Evolutionary conservation across 2,113 vertebrate species (phyloP), one percentile per base, ranked within the genome.

Genomic region (Fulica atra): DNA sequence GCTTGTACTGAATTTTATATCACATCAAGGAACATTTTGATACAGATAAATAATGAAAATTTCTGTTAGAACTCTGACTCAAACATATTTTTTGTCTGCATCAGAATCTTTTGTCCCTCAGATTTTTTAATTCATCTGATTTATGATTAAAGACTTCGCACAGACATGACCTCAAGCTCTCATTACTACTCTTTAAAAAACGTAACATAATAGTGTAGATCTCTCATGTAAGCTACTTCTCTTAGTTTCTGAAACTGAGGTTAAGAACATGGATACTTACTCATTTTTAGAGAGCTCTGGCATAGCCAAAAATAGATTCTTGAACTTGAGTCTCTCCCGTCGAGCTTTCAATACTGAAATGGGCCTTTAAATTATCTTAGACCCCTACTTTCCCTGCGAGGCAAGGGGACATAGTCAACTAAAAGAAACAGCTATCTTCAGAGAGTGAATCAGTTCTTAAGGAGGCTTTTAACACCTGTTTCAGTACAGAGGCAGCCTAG

Each of bases 381-480:
- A 76, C 51, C 13, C 28, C 14, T 92, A 50, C 46, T 51, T 81
- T 87, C 44, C 87, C 44, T 33, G 48, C 51, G 70, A 53, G 65
- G 89, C 68, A 74, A 63, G 70, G 40, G 18, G 56, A 84, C 59
- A 74, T 10, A 94, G 70, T 48, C 74, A 82, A 79, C 63, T 44
- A 85, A 70, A 91, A 91, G 70, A 78, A 81, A 91, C 0, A n/a
- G 16, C 29, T 66, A 46, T 46, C 73, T 68, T 71, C 48, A 84
- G 73, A 81, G 56, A 19, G 31, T 68, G 65, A 89, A 56, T 94
- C 51, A 64, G 35, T 64, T 91, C 70, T 63, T 71, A 79, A 93
- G 69, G 38, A 81, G 28, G 70, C 38, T 96, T 95, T 96, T 79
- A 91, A 85, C 81, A 91, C 65, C 78, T 94, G 81, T 56, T 93